Percentiles rank a stretch among this genome's conserved stretches.
These are phyloP conservation scores for Aphodius granarius DNA, from an alignment of 2,888 invertebrate genomes.

Conservation along the genomic window DNA sequence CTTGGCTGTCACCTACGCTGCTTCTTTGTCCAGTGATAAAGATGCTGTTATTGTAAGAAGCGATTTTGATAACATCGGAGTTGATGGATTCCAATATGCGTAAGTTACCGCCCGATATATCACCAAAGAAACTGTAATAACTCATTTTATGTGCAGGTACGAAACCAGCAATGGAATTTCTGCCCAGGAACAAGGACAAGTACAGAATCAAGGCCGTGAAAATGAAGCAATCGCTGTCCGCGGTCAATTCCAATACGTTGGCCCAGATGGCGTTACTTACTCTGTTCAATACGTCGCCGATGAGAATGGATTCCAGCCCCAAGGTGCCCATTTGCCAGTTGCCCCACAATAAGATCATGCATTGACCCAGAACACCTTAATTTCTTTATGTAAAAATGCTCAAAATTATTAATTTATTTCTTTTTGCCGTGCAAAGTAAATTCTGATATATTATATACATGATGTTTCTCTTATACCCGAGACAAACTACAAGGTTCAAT, in stretches of 20 bases:
- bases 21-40: conserved; percentile 46
- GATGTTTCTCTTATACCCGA: too few species aligned
- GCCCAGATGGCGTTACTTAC: conserved; percentile 63
- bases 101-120: conserved; percentile 34
- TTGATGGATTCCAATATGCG: conserved; percentile 47
- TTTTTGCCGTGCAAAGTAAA: not conserved
- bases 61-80: conserved; percentile 62
- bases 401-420: not conserved
- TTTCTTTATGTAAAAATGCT: not conserved
- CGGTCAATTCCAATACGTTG: conserved; percentile 63
- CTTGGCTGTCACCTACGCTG: conserved; percentile 22
- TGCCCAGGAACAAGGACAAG: conserved; percentile 61
- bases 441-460: too few species aligned
- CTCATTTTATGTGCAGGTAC: conserved; percentile 51
- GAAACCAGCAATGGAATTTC: conserved; percentile 67
- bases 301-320: conserved; percentile 62
- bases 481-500: too few species aligned
- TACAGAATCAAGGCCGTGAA: conserved; percentile 64
- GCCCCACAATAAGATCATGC: conserved; percentile 33
- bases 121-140: not conserved
- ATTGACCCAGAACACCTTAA: not conserved
- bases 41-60: conserved; percentile 64
- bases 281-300: conserved; percentile 63
- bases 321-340: conserved; percentile 54
- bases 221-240: conserved; percentile 63